These are phyloP conservation scores for Syngnathus acus DNA, from an alignment of 2,797 vertebrate genomes.

Conservation along the genomic window DNA sequence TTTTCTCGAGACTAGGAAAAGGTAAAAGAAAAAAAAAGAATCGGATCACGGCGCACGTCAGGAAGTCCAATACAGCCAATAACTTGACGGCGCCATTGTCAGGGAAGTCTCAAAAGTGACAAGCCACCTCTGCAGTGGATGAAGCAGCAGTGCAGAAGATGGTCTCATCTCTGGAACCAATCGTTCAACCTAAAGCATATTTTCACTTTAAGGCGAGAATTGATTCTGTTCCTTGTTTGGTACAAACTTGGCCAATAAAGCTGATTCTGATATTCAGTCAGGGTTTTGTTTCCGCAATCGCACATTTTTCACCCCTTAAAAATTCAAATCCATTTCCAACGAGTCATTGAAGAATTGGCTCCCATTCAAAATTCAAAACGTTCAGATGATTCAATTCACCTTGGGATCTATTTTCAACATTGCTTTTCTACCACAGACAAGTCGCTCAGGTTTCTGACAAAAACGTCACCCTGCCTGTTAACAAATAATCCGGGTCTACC, in stretches of 20 bases:
- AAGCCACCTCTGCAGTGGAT: slow-evolving; percentile 65
- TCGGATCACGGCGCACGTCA: slow-evolving; percentile 37
- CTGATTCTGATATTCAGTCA: too few species aligned
- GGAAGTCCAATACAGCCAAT: slow-evolving; percentile 39
- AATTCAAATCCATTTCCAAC: too few species aligned
- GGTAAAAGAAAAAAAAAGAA: slow-evolving; percentile 50
- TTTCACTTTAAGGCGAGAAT: not conserved
- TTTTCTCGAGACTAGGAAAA: slow-evolving; percentile 20
- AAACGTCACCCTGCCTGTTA: slow-evolving; percentile 53
- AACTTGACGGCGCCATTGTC: slow-evolving; percentile 27
- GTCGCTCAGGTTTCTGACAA: not conserved
- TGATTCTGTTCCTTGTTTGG: too few species aligned
- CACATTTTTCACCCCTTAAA: too few species aligned
- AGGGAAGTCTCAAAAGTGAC: slow-evolving; percentile 54
- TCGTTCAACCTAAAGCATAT: not conserved
- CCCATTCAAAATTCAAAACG: too few species aligned
- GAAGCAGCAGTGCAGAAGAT: slow-evolving; percentile 48
- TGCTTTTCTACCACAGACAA: not conserved
- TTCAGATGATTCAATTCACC: too few species aligned
- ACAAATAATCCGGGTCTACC: slow-evolving; percentile 88
- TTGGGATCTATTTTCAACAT: too few species aligned
- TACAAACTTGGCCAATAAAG: too few species aligned
- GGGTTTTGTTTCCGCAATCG: too few species aligned
- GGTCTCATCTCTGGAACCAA: slow-evolving; percentile 34
- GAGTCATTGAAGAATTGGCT: too few species aligned